phyloP scores from a whole-genome alignment of 2,888 invertebrate genomes.

The Timandra comae region DNA sequence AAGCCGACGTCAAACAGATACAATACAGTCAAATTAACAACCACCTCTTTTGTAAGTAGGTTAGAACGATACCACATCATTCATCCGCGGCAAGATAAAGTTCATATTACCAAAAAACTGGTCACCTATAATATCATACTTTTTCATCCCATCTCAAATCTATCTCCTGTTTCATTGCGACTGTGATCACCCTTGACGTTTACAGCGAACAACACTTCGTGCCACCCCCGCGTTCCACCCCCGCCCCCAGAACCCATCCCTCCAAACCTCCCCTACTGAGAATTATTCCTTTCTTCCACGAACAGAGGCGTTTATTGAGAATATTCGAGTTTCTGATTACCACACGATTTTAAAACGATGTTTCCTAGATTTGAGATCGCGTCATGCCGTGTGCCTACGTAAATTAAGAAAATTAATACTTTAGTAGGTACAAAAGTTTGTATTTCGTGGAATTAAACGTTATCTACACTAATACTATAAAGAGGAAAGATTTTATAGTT shows the following conservation, averaged over 20 bases:
- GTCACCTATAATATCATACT: slow-evolving; percentile 34
- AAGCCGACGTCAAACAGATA: too few species aligned
- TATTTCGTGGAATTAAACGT: too few species aligned
- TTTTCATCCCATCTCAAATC: slow-evolving; percentile 38
- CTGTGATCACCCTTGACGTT: slow-evolving; percentile 60
- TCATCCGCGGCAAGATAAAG: slow-evolving; percentile 15
- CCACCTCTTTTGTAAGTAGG: too few species aligned
- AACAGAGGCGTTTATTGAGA: slow-evolving; percentile 26
- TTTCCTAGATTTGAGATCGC: not conserved
- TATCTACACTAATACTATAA: too few species aligned
- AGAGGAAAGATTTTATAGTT: too few species aligned
- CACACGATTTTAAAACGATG: not conserved
- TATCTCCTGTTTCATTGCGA: slow-evolving; percentile 39
- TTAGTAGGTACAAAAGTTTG: not conserved
- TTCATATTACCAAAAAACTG: slow-evolving; percentile 6
- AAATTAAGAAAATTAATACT: too few species aligned
- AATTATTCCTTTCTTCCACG: slow-evolving; percentile 27
- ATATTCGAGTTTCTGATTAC: slow-evolving; percentile 19
- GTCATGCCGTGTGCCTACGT: not conserved
- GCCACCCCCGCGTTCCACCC: slow-evolving; percentile 16
- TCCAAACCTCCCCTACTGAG: slow-evolving; percentile 20
- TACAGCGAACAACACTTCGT: slow-evolving; percentile 64
- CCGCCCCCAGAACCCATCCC: slow-evolving; percentile 11
- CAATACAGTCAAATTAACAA: too few species aligned
- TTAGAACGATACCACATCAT: too few species aligned